These are phyloP conservation scores for Eufriesea mexicana DNA, from an alignment of 1,140 invertebrate species.

Conservation along the genomic window DNA sequence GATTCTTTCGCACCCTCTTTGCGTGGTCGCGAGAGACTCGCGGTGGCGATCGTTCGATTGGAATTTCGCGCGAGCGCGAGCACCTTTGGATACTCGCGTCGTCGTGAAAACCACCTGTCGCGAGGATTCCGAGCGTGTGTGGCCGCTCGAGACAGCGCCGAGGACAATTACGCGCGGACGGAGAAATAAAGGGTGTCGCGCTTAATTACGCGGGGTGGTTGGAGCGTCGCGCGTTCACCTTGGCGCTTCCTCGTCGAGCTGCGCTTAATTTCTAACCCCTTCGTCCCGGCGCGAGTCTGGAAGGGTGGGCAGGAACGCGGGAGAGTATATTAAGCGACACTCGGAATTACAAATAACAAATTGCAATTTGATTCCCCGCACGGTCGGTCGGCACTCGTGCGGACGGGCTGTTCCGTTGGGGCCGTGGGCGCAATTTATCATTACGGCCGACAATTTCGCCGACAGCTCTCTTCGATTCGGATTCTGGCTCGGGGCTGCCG, in stretches of 20 bases:
- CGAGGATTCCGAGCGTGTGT: not conserved
- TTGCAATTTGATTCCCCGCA: constrained; percentile 81
- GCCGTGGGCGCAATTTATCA: constrained; percentile 81
- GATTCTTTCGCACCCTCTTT: not conserved
- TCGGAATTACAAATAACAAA: constrained; percentile 84
- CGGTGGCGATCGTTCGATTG: not conserved
- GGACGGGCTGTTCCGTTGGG: constrained; percentile 51
- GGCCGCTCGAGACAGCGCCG: not conserved
- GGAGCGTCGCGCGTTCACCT: constrained; percentile 53
- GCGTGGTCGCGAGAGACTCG: no score
- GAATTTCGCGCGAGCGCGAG: no score
- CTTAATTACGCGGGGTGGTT: constrained; percentile 37
- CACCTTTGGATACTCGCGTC: no score
- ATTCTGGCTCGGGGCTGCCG: constrained; percentile 42
- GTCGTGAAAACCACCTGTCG: not conserved
- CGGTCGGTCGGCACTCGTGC: constrained; percentile 47
- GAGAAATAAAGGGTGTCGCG: constrained; percentile 26
- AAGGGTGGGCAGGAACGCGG: constrained; percentile 53
- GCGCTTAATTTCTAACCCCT: constrained; percentile 74
- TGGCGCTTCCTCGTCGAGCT: constrained; percentile 67
- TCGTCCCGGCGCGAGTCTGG: constrained; percentile 19
- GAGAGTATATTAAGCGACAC: constrained; percentile 82
- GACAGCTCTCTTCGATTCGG: constrained; percentile 72
- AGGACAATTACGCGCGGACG: constrained; percentile 19
- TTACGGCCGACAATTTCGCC: constrained; percentile 81